Percentiles rank a stretch among this genome's conserved stretches.
Evolutionary conservation across 2,113 vertebrate genomes (phyloP).

Genomic region (Silurus meridionalis): DNA sequence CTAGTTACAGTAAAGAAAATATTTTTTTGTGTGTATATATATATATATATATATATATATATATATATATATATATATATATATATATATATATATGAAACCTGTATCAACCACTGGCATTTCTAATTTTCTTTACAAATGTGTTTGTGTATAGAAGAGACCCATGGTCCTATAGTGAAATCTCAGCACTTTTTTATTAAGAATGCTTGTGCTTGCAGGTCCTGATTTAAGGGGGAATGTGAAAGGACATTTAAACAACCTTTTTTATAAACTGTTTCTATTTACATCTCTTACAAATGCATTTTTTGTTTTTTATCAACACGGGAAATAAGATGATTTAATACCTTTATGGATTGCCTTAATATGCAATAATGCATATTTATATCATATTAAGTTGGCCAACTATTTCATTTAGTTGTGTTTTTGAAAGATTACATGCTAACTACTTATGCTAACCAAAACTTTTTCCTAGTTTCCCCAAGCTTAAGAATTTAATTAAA

Average conservation of each 20-base stretch:
- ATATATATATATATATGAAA: background rate
- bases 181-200: constrained; percentile 11
- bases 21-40: too few relatives aligned
- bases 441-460: background rate
- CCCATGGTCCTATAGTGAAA: background rate
- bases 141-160: background rate
- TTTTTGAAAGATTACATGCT: background rate
- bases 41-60: too few relatives aligned
- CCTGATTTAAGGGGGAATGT: background rate
- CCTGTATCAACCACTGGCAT: background rate
- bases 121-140: background rate
- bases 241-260: background rate
- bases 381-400: background rate
- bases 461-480: background rate
- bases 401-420: background rate
- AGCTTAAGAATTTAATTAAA: background rate
- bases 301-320: background rate
- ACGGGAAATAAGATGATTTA: background rate
- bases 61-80: too few relatives aligned
- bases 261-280: too few relatives aligned
- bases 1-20: background rate
- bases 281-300: background rate
- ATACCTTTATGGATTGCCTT: background rate
- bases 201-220: background rate
- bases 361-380: background rate